Percentiles rank a stretch among this genome's conserved stretches.
phyloP scores from a whole-genome alignment of 2,888 invertebrate genomes.

The Drosophila anomelani region DNA sequence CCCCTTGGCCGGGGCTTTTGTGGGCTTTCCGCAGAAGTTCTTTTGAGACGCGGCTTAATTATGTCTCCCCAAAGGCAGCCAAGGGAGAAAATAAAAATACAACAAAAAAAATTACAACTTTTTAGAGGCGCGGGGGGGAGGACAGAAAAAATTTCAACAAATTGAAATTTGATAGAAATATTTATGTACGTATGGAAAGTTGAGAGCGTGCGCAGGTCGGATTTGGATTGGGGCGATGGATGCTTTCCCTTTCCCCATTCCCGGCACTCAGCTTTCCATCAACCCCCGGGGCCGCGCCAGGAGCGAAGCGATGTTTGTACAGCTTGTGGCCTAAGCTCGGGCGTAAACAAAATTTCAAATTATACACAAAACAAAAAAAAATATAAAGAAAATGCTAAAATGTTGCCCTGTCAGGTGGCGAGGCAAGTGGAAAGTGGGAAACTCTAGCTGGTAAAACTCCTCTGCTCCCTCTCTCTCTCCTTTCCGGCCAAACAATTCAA shows the following conservation, averaged over 20 bases:
- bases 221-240: constrained; percentile 34
- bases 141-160: constrained; percentile 62
- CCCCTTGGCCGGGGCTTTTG: constrained; percentile 60
- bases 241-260: background rate
- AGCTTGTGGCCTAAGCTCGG: constrained; percentile 59
- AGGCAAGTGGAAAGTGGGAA: background rate
- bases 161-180: constrained; percentile 79
- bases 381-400: constrained; percentile 53
- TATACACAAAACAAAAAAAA: constrained; percentile 37
- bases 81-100: background rate
- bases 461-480: background rate
- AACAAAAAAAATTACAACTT: constrained; percentile 5
- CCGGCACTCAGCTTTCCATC: background rate
- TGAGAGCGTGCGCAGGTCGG: constrained; percentile 41
- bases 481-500: constrained; percentile 53
- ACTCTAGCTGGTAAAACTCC: constrained; percentile 12
- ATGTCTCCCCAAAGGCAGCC: constrained; percentile 50
- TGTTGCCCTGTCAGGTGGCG: constrained; percentile 55
- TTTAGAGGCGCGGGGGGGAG: background rate
- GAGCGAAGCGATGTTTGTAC: constrained; percentile 31
- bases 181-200: constrained; percentile 43
- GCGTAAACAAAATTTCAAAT: constrained; percentile 73
- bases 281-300: background rate
- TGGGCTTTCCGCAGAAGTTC: constrained; percentile 65
- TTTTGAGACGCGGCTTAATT: constrained; percentile 68